These are phyloP conservation scores for Balanococcus diminutus DNA, from an alignment of 2,888 invertebrate genomes.

Conservation along the genomic window DNA sequence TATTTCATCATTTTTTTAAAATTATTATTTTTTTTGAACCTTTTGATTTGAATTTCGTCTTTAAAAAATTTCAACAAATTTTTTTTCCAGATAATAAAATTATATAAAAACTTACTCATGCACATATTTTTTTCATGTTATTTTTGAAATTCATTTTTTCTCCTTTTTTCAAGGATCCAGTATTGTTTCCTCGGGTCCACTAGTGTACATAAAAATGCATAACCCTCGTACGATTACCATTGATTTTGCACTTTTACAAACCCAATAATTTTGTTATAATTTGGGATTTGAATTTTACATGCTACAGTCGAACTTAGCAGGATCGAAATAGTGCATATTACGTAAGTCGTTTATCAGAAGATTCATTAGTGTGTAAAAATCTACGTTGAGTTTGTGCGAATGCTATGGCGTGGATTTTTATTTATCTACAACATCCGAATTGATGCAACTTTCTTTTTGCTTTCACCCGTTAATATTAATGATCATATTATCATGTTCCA, in stretches of 20 bases:
- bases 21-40: no score
- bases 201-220: neutral
- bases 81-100: no score
- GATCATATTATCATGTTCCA: conserved; percentile 41
- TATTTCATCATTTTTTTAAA: no score
- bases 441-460: conserved; percentile 42
- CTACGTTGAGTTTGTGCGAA: conserved; percentile 21
- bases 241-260: neutral
- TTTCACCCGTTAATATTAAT: conserved; percentile 43
- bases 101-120: no score
- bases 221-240: neutral
- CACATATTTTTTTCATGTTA: no score
- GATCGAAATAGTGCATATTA: neutral
- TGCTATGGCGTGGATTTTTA: conserved; percentile 18
- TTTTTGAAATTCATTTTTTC: no score
- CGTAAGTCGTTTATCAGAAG: conserved; percentile 28
- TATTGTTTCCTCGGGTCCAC: no score
- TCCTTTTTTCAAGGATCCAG: no score
- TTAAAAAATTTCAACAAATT: no score
- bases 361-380: conserved; percentile 41
- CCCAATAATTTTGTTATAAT: neutral
- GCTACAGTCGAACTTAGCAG: neutral
- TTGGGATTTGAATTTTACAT: neutral
- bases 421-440: conserved; percentile 38
- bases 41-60: no score